Evolutionary conservation across 2,888 invertebrate genomes (phyloP).

Genomic region (Tinea semifulvella): DNA sequence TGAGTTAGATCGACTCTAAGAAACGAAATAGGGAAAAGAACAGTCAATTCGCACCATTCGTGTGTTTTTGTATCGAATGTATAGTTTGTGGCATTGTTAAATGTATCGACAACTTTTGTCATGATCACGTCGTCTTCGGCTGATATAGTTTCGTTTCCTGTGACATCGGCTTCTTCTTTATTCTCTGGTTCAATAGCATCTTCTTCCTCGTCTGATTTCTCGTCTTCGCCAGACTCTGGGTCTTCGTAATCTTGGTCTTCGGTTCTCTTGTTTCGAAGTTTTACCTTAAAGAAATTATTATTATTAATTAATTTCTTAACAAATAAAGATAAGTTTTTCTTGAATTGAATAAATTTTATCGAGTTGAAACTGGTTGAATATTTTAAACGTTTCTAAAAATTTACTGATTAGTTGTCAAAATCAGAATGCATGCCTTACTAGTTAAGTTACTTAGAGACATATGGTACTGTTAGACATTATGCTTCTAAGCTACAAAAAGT

Average conservation of each 20-base stretch:
- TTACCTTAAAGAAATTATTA: constrained; percentile 42
- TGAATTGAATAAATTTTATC: no score
- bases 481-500: no score
- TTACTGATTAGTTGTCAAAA: no score
- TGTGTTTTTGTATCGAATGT: constrained; percentile 78
- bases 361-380: no score
- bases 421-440: no score
- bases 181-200: constrained; percentile 25
- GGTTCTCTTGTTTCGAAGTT: constrained; percentile 60
- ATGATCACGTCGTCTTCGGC: constrained; percentile 37
- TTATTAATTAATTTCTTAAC: neutral
- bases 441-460: no score
- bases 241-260: constrained; percentile 76
- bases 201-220: constrained; percentile 55
- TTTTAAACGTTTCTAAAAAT: no score
- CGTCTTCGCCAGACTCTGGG: constrained; percentile 68
- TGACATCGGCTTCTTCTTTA: constrained; percentile 38
- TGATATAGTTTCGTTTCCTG: constrained; percentile 32
- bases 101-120: constrained; percentile 44
- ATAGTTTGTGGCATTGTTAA: constrained; percentile 68
- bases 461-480: no score
- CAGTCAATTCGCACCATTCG: constrained; percentile 85
- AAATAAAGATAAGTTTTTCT: no score
- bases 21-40: constrained; percentile 68
- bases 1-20: constrained; percentile 75